Conservation (phyloP, 2,888 invertebrate genomes). For the Conomelus anceps region DNA sequence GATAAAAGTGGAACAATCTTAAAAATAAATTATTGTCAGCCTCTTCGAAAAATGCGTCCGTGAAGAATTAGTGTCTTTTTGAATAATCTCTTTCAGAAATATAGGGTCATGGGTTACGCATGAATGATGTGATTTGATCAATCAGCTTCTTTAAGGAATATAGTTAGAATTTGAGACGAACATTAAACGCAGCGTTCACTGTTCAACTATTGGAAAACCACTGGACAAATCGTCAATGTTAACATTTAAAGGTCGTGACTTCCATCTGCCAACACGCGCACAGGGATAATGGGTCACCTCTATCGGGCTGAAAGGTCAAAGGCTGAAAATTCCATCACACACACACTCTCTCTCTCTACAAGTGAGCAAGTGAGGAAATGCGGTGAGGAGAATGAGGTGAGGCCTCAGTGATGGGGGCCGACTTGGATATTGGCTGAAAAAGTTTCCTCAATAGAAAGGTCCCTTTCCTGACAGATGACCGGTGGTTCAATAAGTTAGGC, state of each 20-base stretch:
- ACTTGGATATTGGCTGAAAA: not conserved
- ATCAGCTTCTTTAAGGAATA: too few species aligned
- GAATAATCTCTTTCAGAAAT: too few species aligned
- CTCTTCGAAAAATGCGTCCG: too few species aligned
- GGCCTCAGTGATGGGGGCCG: not conserved
- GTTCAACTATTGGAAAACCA: not conserved
- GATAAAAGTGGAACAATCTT: too few species aligned
- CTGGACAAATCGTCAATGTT: not conserved
- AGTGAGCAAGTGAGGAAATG: not conserved
- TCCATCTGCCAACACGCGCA: not conserved
- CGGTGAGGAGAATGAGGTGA: not conserved
- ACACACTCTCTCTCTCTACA: too few species aligned
- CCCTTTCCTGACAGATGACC: not conserved
- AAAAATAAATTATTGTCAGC: too few species aligned
- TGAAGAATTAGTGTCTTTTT: too few species aligned
- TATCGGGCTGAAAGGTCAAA: not conserved
- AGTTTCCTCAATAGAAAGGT: not conserved
- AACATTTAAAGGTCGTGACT: not conserved
- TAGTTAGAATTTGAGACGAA: not conserved
- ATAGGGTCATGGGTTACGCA: too few species aligned
- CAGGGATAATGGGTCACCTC: not conserved
- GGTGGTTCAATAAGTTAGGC: not conserved
- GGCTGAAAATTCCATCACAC: not conserved
- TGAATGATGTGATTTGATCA: not conserved
- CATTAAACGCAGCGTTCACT: too few species aligned